phyloP scores from a whole-genome alignment of 1,140 invertebrate genomes.

The Pemphigus obesinymphae region DNA sequence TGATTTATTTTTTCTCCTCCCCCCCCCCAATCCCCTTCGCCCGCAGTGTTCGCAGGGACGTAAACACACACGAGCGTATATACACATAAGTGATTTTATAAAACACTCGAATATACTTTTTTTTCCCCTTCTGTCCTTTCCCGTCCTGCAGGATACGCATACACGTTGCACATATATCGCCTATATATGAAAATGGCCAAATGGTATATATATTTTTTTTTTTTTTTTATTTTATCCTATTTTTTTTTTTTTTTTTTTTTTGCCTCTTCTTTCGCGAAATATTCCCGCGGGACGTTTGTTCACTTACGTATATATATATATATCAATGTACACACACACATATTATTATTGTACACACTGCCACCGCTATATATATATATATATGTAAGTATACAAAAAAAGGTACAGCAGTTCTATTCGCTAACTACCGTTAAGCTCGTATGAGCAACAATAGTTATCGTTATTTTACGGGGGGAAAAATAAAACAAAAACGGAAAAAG shows the following conservation, averaged over 20 bases:
- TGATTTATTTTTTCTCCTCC: background rate
- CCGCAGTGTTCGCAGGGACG: background rate
- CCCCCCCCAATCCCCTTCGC: background rate
- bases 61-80: background rate
- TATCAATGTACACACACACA: background rate
- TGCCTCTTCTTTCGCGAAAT: background rate
- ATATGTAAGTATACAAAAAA: background rate
- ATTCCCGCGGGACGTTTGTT: slow-evolving; percentile 21
- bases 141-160: background rate
- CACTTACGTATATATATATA: background rate
- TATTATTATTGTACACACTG: background rate
- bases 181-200: background rate
- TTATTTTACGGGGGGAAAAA: background rate
- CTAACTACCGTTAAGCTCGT: slow-evolving; percentile 2
- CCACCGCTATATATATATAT: background rate
- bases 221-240: background rate
- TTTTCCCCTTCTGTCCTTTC: too few species aligned
- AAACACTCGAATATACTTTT: slow-evolving; percentile 21
- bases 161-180: background rate
- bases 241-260: background rate
- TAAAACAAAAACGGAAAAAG: background rate
- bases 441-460: background rate
- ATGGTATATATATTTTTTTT: background rate
- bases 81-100: slow-evolving; percentile 19
- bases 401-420: background rate